Percentiles rank a stretch among this genome's conserved stretches.
Evolutionary conservation across 2,797 vertebrate species (phyloP).

Genomic region (Prunella strophiata): DNA sequence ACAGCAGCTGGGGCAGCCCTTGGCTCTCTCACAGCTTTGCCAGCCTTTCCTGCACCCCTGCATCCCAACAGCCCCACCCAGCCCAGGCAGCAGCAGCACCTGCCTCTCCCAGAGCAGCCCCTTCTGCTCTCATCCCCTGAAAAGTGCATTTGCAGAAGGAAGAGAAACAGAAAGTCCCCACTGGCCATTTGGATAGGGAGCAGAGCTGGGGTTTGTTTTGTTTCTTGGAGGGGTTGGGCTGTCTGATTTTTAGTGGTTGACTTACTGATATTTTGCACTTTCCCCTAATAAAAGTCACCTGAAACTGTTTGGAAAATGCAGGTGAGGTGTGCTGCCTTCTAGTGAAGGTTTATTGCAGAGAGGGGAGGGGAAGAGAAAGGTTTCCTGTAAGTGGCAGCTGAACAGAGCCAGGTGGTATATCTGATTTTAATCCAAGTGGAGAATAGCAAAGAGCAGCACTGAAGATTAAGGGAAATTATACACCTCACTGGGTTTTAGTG

Average conservation of each 20-base stretch:
- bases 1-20: neutral
- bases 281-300: neutral
- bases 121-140: neutral
- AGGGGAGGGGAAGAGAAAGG: neutral
- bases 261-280: neutral
- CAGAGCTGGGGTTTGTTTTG: neutral
- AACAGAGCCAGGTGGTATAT: neutral
- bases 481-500: neutral
- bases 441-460: neutral
- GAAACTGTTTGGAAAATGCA: neutral
- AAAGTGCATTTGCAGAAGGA: neutral
- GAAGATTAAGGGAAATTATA: neutral
- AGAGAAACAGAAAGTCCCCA: neutral
- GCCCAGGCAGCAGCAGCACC: neutral
- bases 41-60: neutral
- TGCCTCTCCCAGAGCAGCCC: neutral
- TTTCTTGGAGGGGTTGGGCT: neutral
- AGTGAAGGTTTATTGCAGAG: neutral
- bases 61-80: neutral
- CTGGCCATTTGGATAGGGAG: neutral
- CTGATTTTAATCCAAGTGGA: neutral
- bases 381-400: neutral
- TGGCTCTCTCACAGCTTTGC: neutral
- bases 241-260: neutral
- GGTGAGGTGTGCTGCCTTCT: neutral